Percentiles rank a stretch among this genome's conserved stretches.
Evolutionary conservation across 2,888 invertebrate genomes (phyloP).

Genomic region (Epirrhoe alternata): DNA sequence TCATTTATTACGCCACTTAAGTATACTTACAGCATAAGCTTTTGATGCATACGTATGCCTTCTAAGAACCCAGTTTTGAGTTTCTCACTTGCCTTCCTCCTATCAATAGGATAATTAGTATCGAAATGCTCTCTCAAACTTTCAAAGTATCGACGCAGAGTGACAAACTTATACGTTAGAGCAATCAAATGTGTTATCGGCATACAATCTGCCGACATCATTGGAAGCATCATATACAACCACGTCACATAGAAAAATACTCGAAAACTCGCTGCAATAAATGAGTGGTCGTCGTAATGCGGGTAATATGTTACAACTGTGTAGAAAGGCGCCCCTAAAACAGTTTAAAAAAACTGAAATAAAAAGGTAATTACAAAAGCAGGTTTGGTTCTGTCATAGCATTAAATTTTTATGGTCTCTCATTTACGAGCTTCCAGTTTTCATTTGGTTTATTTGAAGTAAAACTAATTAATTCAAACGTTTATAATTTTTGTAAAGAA

Average conservation of each 20-base stretch:
- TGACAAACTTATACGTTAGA: slow-evolving; percentile 70
- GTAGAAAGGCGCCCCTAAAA: slow-evolving; percentile 70
- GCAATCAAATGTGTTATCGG: slow-evolving; percentile 71
- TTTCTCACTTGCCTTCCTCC: slow-evolving; percentile 54
- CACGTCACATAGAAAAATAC: slow-evolving; percentile 73
- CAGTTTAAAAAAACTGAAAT: slow-evolving; percentile 28
- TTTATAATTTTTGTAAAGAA: slow-evolving; percentile 1
- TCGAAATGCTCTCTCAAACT: slow-evolving; percentile 62
- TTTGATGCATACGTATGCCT: slow-evolving; percentile 73
- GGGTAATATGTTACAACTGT: slow-evolving; percentile 77
- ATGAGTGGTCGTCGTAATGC: slow-evolving; percentile 63
- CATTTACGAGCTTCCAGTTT: slow-evolving; percentile 34
- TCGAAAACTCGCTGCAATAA: slow-evolving; percentile 58
- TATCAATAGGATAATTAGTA: slow-evolving; percentile 48
- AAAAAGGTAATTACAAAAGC: slow-evolving; percentile 38
- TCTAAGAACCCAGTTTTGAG: slow-evolving; percentile 64
- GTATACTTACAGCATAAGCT: slow-evolving; percentile 64
- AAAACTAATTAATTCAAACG: slow-evolving; percentile 8
- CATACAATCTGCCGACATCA: slow-evolving; percentile 77
- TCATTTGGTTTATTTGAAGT: slow-evolving; percentile 22
- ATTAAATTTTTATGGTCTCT: slow-evolving; percentile 34
- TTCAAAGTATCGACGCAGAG: slow-evolving; percentile 65
- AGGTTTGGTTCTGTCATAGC: slow-evolving; percentile 37
- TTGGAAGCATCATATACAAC: slow-evolving; percentile 78
- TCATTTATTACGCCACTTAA: no score